These are phyloP conservation scores for Elymnias hypermnestra DNA, from an alignment of 1,140 invertebrate species.

Conservation along the genomic window DNA sequence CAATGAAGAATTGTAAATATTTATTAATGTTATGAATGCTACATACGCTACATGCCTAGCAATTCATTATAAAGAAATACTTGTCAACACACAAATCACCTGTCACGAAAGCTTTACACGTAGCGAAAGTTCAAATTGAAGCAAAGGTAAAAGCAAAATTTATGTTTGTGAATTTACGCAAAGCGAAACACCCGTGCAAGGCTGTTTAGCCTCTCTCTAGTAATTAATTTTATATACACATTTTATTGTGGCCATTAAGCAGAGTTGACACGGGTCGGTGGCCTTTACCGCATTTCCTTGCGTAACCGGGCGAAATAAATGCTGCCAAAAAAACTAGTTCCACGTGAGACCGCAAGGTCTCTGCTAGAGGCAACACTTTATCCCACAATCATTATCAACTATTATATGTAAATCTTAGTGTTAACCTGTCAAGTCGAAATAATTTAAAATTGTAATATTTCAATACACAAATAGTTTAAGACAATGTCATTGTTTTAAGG, in stretches of 20 bases:
- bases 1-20: too few relatives aligned
- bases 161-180: not conserved
- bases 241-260: slow-evolving; percentile 49
- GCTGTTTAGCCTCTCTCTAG: slow-evolving; percentile 20
- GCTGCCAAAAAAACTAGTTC: slow-evolving; percentile 48
- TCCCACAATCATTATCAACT: not conserved
- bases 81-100: too few relatives aligned
- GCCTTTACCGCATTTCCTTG: slow-evolving; percentile 48
- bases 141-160: not conserved
- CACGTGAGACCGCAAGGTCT: not conserved
- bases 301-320: slow-evolving; percentile 57
- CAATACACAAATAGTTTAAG: too few relatives aligned
- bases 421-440: not conserved
- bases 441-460: too few relatives aligned
- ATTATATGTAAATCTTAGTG: too few relatives aligned
- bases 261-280: slow-evolving; percentile 45
- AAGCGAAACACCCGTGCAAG: slow-evolving; percentile 11
- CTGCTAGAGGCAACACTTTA: not conserved
- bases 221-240: slow-evolving; percentile 49
- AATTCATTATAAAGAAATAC: too few relatives aligned
- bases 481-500: too few relatives aligned
- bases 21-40: too few relatives aligned
- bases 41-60: too few relatives aligned
- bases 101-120: too few relatives aligned
- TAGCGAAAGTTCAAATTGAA: too few relatives aligned